Conservation (phyloP, 2,113 vertebrate genomes). For the Scophthalmus maximus region DNA sequence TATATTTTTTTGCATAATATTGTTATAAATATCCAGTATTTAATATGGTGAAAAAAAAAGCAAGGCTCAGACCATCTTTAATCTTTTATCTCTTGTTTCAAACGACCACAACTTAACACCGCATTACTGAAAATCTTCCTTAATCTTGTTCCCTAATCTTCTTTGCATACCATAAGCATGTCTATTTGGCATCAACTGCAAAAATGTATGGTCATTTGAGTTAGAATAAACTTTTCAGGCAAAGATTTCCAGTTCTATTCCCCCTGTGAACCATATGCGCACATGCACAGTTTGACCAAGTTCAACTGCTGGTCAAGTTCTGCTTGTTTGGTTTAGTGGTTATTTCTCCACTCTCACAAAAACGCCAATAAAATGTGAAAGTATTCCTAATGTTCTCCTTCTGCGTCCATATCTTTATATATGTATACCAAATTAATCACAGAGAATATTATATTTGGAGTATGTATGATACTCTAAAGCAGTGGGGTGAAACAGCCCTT, state of each 20-base stretch:
- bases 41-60: slow-evolving; percentile 8
- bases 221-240: slow-evolving; percentile 20
- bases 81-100: slow-evolving; percentile 34
- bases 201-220: slow-evolving; percentile 7
- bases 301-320: slow-evolving; percentile 4
- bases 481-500: background rate
- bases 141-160: slow-evolving; percentile 25
- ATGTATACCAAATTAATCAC: too few relatives aligned
- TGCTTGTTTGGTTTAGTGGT: background rate
- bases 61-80: slow-evolving; percentile 22
- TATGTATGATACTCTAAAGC: background rate
- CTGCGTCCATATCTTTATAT: background rate
- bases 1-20: slow-evolving; percentile 29
- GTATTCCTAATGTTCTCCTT: background rate
- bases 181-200: background rate
- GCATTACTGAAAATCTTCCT: slow-evolving; percentile 6
- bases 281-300: background rate
- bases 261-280: background rate
- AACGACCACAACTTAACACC: slow-evolving; percentile 3
- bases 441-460: background rate
- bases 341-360: background rate
- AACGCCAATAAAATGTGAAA: background rate
- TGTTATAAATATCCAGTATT: slow-evolving; percentile 25
- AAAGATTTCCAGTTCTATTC: background rate
- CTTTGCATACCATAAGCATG: slow-evolving; percentile 27